Evolutionary conservation across 2,797 vertebrate genomes (phyloP), one percentile per base, ranked within the genome.

Genomic region (Crotalus adamanteus): DNA sequence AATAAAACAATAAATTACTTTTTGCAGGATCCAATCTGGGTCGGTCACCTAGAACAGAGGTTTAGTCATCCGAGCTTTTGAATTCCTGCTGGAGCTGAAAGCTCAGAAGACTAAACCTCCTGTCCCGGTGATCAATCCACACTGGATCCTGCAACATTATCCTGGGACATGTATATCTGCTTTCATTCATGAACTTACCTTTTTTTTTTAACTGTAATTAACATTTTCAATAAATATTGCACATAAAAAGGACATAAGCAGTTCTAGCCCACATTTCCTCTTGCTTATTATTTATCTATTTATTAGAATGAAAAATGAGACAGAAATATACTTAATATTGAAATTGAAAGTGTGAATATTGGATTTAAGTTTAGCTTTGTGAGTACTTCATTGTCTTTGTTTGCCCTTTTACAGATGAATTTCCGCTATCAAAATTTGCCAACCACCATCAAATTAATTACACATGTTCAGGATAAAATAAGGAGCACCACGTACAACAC

Each of bases 401-500:
- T 83, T 7, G 31, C 53, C 31, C 25, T 61, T 59, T 42, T 61
- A 56, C 53, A 42, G 65, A 78, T 69, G 90, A 90, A 91, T 53
- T 59, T 88, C 86, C 22, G 18, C 56, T 92, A 88, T 60, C 26
- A 60, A 89, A 87, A 60, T 37, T 60, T n/a, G 65, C 37, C 56
- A 91, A 87, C 86, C 22, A 88, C 86, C n/a, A 83, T 69, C 57
- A 93, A 93, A 91, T 93, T 91, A 93, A 93, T 63, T 69, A 47
- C 86, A 93, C n/a, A 63, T 91, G 92, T 93, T 91, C 57, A 65
- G 90, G 47, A 87, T 88, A 91, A 91, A 85, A 31, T 31, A 85
- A 57, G 91, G 47, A 87, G 69, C 47, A 85, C n/a, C 47, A 59
- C 4, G 3, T 69, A 93, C 28, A 93, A 60, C 63, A 60, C 56